phyloP scores from a whole-genome alignment of 2,113 vertebrate species.

The Anseranas semipalmata region DNA sequence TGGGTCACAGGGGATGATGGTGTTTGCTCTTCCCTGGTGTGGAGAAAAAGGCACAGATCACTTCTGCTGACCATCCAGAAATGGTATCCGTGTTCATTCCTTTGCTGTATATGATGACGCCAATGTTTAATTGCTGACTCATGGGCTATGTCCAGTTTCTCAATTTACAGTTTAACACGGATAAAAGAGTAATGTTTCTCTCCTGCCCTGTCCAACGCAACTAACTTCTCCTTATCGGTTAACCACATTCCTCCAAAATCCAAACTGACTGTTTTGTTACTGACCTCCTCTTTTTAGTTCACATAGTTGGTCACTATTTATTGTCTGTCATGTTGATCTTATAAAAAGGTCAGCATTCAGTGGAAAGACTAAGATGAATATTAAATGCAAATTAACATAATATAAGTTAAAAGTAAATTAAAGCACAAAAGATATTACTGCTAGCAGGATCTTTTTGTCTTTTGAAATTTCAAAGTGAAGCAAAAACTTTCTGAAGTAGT shows the following conservation, averaged over 20 bases:
- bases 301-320: neutral
- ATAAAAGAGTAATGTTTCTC: neutral
- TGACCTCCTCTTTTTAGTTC: neutral
- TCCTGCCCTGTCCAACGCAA: neutral
- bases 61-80: neutral
- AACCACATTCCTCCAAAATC: neutral
- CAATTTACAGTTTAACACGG: neutral
- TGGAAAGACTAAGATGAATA: neutral
- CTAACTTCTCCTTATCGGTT: neutral
- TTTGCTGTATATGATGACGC: neutral
- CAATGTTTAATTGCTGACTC: neutral
- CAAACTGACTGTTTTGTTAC: neutral
- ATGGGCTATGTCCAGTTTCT: neutral
- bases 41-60: neutral
- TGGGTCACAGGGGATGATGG: neutral
- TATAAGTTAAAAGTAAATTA: neutral
- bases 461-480: neutral
- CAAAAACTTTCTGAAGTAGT: neutral
- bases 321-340: neutral
- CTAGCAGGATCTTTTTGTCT: neutral
- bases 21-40: neutral
- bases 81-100: neutral
- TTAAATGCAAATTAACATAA: neutral
- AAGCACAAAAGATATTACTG: neutral
- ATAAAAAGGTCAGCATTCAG: neutral